Evolutionary conservation across 2,888 invertebrate genomes (phyloP).

Genomic region (Icerya purchasi): DNA sequence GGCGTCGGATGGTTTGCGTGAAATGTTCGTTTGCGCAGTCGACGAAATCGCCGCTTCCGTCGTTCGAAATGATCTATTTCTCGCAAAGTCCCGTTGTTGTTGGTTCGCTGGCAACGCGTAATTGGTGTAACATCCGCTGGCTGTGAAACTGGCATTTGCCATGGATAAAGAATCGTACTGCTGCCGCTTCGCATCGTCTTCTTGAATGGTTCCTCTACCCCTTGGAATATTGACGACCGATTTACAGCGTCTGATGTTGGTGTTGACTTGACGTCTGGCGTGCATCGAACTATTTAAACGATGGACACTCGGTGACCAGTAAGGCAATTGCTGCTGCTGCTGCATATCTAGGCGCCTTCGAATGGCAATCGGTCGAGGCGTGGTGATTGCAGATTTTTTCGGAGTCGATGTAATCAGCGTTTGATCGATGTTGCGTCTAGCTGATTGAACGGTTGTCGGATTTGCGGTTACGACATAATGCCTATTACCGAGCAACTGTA

Average conservation of each 20-base stretch:
- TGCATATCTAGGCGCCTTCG: background rate
- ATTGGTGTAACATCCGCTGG: background rate
- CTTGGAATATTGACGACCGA: background rate
- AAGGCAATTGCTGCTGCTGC: background rate
- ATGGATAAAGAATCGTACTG: background rate
- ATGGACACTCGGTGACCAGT: background rate
- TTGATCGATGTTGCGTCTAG: background rate
- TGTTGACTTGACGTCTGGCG: too few relatives aligned
- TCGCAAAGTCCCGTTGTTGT: background rate
- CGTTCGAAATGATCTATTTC: background rate
- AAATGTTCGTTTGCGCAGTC: background rate
- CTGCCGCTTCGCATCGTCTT: too few relatives aligned
- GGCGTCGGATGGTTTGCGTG: background rate
- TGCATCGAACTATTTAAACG: background rate
- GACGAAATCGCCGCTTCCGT: too few relatives aligned
- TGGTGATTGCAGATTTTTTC: background rate
- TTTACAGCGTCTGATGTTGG: background rate
- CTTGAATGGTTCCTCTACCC: background rate
- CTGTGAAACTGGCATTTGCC: background rate
- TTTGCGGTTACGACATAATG: background rate
- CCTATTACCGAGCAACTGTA: background rate
- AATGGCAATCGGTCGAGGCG: background rate
- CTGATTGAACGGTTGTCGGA: background rate
- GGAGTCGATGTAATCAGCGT: background rate
- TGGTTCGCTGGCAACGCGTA: background rate